These are phyloP conservation scores for Nesoenas mayeri DNA, from an alignment of 2,113 vertebrate genomes.

Conservation along the genomic window DNA sequence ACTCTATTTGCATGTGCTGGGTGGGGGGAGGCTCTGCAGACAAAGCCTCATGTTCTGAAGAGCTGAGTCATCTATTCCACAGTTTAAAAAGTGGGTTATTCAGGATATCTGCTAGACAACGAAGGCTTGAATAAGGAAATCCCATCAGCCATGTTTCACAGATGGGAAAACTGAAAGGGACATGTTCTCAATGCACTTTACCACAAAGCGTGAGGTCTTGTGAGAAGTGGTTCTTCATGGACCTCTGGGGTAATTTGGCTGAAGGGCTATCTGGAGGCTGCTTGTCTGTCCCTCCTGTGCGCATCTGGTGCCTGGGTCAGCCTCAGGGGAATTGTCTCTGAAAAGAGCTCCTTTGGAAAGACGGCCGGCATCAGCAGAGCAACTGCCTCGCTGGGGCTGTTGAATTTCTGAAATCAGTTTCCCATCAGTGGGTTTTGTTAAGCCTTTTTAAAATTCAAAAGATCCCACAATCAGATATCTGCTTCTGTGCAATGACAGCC, in stretches of 20 bases:
- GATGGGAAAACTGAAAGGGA: background rate
- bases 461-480: slow-evolving; percentile 8
- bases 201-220: background rate
- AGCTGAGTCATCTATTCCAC: slow-evolving; percentile 27
- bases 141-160: background rate
- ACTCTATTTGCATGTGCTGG: background rate
- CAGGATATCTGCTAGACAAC: background rate
- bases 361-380: background rate
- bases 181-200: background rate
- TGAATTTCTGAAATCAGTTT: slow-evolving; percentile 49
- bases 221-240: background rate
- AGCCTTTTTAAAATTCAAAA: background rate
- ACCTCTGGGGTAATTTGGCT: background rate
- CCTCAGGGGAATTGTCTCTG: background rate
- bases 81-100: background rate
- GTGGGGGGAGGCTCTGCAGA: background rate
- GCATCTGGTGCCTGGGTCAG: background rate
- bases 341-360: background rate
- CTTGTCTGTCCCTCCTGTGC: background rate
- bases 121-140: background rate
- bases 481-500: background rate
- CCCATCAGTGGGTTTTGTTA: background rate
- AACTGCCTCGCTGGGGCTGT: background rate
- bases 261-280: background rate
- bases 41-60: background rate